Evolutionary conservation across 2,797 vertebrate genomes (phyloP).

Genomic region (Lerista edwardsae): DNA sequence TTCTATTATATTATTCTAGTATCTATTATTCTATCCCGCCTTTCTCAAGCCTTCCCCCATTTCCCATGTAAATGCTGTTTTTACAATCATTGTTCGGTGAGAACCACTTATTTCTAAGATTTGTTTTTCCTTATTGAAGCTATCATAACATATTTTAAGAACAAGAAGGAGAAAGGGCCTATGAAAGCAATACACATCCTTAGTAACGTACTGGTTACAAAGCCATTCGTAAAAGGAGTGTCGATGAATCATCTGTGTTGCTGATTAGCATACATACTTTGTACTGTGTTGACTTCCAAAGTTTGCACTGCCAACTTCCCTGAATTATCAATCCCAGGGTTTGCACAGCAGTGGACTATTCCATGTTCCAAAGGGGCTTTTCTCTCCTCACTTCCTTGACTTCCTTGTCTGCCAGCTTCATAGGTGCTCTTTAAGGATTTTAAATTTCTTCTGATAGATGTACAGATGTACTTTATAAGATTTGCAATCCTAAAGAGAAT

Average conservation of each 20-base stretch:
- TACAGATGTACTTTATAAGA: not conserved
- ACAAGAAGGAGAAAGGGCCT: not conserved
- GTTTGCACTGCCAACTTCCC: not conserved
- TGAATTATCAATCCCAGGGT: not conserved
- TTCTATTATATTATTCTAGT: too few species aligned
- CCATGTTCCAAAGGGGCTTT: not conserved
- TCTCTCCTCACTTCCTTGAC: not conserved
- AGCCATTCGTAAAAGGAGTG: not conserved
- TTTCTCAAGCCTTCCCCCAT: too few species aligned
- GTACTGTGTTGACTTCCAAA: not conserved
- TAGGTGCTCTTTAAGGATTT: not conserved
- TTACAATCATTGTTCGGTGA: too few species aligned
- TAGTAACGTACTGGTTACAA: not conserved
- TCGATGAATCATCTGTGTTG: not conserved
- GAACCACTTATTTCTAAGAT: not conserved
- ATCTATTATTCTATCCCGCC: too few species aligned
- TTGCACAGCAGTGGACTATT: slow-evolving; percentile 6
- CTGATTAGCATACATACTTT: not conserved
- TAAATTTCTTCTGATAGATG: not conserved
- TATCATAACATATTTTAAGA: not conserved
- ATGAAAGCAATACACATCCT: not conserved
- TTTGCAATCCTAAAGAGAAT: not conserved
- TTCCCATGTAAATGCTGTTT: too few species aligned
- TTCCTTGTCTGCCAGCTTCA: not conserved
- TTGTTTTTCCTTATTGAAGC: not conserved